These are phyloP conservation scores for Threskiornis aethiopicus DNA, from an alignment of 2,797 vertebrate genomes.

Conservation along the genomic window DNA sequence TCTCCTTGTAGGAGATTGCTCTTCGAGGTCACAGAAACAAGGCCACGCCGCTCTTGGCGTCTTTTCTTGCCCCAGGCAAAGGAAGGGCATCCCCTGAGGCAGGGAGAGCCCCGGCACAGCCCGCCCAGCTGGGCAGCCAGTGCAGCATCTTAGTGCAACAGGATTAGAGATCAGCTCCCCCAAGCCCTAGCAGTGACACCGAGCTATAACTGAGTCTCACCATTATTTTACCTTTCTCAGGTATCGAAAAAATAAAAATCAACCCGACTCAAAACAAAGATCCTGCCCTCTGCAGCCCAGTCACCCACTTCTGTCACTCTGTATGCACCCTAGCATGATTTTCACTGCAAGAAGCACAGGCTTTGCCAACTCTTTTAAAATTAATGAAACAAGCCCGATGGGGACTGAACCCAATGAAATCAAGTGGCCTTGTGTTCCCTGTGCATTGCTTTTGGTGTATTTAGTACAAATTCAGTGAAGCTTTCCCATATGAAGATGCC, in stretches of 20 bases:
- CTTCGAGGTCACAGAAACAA: background rate
- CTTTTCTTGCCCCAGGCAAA: background rate
- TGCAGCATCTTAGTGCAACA: background rate
- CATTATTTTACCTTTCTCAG: background rate
- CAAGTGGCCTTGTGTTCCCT: background rate
- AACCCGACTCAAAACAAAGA: background rate
- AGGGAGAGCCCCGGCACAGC: background rate
- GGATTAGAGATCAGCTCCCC: background rate
- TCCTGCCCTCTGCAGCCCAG: background rate
- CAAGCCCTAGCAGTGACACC: background rate
- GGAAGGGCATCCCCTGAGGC: background rate
- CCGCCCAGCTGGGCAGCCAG: background rate
- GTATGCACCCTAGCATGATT: background rate
- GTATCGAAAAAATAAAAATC: background rate
- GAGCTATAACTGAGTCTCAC: background rate
- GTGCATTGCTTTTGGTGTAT: background rate
- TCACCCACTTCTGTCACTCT: background rate
- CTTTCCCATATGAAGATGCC: background rate
- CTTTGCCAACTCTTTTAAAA: background rate
- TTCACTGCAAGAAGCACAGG: background rate
- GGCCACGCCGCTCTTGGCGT: background rate
- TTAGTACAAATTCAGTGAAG: background rate
- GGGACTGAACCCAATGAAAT: background rate
- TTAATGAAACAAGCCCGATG: background rate
- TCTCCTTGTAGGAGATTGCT: background rate